phyloP scores from a whole-genome alignment of 2,888 invertebrate genomes.

The Gortyna flavago region DNA sequence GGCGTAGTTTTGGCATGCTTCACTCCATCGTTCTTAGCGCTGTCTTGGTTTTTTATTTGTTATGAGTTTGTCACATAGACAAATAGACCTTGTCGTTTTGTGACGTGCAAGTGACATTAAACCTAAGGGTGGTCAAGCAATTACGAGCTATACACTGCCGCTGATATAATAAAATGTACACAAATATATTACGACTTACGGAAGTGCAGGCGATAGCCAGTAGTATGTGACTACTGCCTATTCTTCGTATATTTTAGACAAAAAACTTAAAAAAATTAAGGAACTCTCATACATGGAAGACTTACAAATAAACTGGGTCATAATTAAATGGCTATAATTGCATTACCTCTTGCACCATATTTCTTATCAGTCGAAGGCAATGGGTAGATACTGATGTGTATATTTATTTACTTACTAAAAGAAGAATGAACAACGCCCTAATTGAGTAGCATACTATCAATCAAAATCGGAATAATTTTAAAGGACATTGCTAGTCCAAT shows the following conservation, averaged over 20 bases:
- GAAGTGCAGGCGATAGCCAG: not conserved
- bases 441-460: too few relatives aligned
- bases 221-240: too few relatives aligned
- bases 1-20: too few relatives aligned
- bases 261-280: slow-evolving; percentile 12
- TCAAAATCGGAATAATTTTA: too few relatives aligned
- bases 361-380: slow-evolving; percentile 42
- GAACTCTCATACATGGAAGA: slow-evolving; percentile 42
- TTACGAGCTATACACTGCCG: not conserved
- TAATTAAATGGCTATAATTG: slow-evolving; percentile 43
- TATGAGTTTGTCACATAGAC: not conserved
- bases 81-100: not conserved
- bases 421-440: not conserved
- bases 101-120: not conserved
- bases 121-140: not conserved
- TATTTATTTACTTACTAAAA: not conserved
- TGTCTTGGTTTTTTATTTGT: too few relatives aligned
- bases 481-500: too few relatives aligned
- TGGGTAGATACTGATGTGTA: slow-evolving; percentile 50
- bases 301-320: slow-evolving; percentile 47
- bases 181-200: not conserved
- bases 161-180: not conserved
- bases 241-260: too few relatives aligned
- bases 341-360: slow-evolving; percentile 48
- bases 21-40: too few relatives aligned